Evolutionary conservation across 2,797 vertebrate species (phyloP).

Genomic region (Columba guinea): DNA sequence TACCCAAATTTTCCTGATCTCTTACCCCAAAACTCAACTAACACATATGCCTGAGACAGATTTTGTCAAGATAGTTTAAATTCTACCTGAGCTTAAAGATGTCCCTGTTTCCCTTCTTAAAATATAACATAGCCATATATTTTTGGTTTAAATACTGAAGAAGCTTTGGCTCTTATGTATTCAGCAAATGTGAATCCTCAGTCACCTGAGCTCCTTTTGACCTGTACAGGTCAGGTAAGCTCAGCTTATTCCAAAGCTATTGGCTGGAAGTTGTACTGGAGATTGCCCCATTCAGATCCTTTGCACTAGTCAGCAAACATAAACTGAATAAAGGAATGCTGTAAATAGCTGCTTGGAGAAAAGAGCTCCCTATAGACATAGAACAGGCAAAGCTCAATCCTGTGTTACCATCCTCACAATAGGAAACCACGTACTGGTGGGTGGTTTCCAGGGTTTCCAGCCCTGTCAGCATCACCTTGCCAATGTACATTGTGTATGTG

Average conservation of each 20-base stretch:
- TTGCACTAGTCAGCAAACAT: neutral
- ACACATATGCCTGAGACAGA: neutral
- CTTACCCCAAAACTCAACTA: neutral
- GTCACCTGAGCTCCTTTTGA: neutral
- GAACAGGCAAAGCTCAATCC: neutral
- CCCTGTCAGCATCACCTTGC: neutral
- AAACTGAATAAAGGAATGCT: neutral
- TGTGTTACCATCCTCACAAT: neutral
- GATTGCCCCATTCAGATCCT: neutral
- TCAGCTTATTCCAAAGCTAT: neutral
- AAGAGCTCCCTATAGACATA: neutral
- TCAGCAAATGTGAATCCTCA: neutral
- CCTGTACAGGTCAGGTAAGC: neutral
- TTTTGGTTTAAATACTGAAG: neutral
- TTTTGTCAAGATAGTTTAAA: neutral
- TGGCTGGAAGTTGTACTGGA: fast-evolving
- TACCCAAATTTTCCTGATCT: neutral
- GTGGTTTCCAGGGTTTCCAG: no score
- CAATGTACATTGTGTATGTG: neutral
- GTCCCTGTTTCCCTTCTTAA: neutral
- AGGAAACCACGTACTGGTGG: neutral
- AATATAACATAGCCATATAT: neutral
- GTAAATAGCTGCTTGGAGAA: neutral
- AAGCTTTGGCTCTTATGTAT: neutral
- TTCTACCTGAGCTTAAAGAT: neutral